Evolutionary conservation across 2,797 vertebrate genomes (phyloP).

Genomic region (Oreonectes daqikongensis): DNA sequence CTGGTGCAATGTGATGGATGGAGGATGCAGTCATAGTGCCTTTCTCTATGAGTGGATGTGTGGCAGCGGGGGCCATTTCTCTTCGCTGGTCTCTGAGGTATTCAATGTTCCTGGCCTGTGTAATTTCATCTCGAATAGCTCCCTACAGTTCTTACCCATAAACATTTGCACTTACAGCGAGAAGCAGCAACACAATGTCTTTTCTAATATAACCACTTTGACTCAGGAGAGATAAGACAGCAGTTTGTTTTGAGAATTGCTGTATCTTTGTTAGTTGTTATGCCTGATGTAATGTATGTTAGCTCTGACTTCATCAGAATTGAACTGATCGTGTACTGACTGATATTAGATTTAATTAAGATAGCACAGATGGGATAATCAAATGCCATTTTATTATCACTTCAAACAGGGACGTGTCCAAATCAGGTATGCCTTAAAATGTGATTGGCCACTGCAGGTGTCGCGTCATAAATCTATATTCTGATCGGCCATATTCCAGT

Average conservation of each 20-base stretch:
- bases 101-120: slow-evolving; percentile 77
- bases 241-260: slow-evolving; percentile 44
- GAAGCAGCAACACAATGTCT: slow-evolving; percentile 70
- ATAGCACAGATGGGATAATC: slow-evolving; percentile 4
- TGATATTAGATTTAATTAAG: slow-evolving; percentile 12
- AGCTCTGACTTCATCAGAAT: slow-evolving; percentile 34
- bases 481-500: background rate
- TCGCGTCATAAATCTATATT: background rate
- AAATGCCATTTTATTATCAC: background rate
- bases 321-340: slow-evolving; percentile 1
- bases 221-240: slow-evolving; percentile 54
- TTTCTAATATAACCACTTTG: slow-evolving; percentile 70
- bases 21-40: slow-evolving; percentile 38
- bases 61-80: slow-evolving; percentile 41
- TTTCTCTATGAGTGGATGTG: slow-evolving; percentile 35
- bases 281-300: slow-evolving; percentile 53
- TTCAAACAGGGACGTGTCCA: background rate
- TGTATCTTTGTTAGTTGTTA: slow-evolving; percentile 59
- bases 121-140: slow-evolving; percentile 78
- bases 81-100: slow-evolving; percentile 47
- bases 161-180: slow-evolving; percentile 77
- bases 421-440: background rate
- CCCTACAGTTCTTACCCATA: slow-evolving; percentile 74
- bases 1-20: slow-evolving; percentile 55
- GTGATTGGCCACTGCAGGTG: background rate